A percentile compares a stretch with the other conserved stretches of the same genome.
phyloP scores from a whole-genome alignment of 2,113 vertebrate species.

The Eulacestoma nigropectus region DNA sequence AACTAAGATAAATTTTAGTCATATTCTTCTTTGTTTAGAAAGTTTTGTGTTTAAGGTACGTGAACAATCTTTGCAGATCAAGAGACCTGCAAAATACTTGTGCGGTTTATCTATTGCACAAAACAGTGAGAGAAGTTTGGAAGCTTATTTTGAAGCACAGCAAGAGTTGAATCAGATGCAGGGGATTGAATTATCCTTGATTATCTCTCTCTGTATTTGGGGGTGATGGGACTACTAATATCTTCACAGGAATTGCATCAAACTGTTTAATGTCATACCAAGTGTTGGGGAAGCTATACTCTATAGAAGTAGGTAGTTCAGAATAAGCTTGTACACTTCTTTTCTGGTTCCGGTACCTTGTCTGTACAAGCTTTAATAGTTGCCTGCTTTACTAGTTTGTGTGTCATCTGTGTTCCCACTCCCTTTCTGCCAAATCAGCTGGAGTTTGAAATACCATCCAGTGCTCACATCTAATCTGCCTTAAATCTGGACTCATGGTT shows the following conservation, averaged over 20 bases:
- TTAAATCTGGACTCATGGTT: neutral
- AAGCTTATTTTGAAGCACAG: neutral
- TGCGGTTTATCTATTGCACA: neutral
- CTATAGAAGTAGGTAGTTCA: neutral
- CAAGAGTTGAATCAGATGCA: neutral
- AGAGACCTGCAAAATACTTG: neutral
- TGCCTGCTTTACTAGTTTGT: neutral
- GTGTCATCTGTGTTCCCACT: neutral
- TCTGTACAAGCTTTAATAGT: neutral
- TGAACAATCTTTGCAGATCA: neutral
- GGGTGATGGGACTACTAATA: neutral
- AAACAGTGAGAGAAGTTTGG: neutral
- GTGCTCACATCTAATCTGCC: neutral
- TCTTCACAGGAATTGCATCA: neutral
- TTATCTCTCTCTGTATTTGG: neutral
- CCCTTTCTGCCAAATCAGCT: neutral
- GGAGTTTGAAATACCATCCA: neutral
- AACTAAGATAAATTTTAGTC: neutral
- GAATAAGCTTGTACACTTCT: neutral
- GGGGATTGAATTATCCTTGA: neutral
- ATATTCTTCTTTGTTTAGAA: neutral
- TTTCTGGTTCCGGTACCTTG: neutral
- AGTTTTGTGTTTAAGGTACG: neutral
- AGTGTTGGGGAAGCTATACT: neutral
- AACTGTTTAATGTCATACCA: neutral